Conservation (phyloP, 2,113 vertebrate species). For the Xiphias gladius region DNA sequence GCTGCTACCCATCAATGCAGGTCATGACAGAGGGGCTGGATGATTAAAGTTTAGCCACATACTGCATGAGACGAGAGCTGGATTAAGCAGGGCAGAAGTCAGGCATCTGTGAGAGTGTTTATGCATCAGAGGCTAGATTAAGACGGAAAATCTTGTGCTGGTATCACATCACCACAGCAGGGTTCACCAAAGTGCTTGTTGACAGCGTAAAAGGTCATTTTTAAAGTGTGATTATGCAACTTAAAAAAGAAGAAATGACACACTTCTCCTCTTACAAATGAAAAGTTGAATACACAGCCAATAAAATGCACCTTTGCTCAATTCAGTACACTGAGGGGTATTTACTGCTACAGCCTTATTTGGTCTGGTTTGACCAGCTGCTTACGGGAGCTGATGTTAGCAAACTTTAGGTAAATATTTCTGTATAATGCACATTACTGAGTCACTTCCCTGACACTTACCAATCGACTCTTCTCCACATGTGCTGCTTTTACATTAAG, state of each 20-base stretch:
- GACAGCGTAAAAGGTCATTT: not conserved
- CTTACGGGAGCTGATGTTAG: no score
- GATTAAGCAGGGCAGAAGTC: constrained; percentile 1
- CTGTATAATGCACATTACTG: no score
- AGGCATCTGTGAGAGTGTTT: no score
- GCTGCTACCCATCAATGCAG: constrained; percentile 21
- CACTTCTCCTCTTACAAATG: not conserved
- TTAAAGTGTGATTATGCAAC: not conserved
- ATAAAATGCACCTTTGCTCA: no score
- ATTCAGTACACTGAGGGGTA: no score
- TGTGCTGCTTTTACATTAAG: not conserved
- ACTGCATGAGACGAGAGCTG: constrained; percentile 8
- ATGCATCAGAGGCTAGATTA: not conserved
- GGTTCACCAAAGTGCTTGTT: not conserved
- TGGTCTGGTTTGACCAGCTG: not conserved
- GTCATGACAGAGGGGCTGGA: not conserved
- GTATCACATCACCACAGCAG: not conserved
- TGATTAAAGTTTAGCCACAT: not conserved
- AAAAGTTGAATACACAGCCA: not conserved
- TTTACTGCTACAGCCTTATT: not conserved
- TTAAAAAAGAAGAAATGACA: not conserved
- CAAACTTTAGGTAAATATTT: no score
- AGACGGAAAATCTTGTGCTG: not conserved
- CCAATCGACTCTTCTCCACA: not conserved
- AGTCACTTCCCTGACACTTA: no score